A percentile compares a stretch with the other conserved stretches of the same genome.
phyloP scores from a whole-genome alignment of 1,140 invertebrate species.

The Atopsyche davidsoni region DNA sequence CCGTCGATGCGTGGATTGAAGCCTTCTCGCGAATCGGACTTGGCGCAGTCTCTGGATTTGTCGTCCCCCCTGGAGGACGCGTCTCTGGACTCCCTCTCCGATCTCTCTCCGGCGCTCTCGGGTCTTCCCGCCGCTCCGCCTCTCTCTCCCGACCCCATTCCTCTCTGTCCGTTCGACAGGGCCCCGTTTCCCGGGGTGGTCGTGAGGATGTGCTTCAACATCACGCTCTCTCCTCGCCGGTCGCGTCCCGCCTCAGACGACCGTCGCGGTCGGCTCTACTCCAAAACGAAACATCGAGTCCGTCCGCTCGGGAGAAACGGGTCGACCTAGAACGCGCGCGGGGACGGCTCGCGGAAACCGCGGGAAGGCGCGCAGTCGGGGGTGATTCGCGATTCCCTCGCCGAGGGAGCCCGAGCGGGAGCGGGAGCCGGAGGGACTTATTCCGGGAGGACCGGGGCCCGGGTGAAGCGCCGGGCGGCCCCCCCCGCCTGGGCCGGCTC shows the following conservation, averaged over 20 bases:
- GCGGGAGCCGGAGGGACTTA: too few species aligned
- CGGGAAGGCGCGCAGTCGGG: too few species aligned
- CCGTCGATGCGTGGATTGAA: constrained; percentile 37
- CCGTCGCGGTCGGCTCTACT: too few species aligned
- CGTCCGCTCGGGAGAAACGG: background rate
- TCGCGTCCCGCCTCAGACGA: constrained; percentile 34
- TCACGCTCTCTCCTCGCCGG: constrained; percentile 36
- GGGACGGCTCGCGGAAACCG: too few species aligned
- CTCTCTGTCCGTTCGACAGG: constrained; percentile 16
- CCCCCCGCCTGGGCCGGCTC: too few species aligned
- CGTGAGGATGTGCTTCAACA: constrained; percentile 45
- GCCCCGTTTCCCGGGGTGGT: constrained; percentile 23
- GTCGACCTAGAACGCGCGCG: too few species aligned
- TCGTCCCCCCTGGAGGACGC: constrained; percentile 40
- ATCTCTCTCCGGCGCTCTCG: constrained; percentile 17
- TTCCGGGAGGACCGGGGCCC: constrained; percentile 6
- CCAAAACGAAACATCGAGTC: constrained; percentile 15
- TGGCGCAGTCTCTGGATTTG: constrained; percentile 14
- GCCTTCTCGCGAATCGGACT: constrained; percentile 5
- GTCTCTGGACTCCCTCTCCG: constrained; percentile 11
- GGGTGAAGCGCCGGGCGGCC: background rate
- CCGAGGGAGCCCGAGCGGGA: too few species aligned
- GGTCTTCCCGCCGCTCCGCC: background rate
- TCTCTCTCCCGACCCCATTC: constrained; percentile 14
- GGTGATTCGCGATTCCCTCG: too few species aligned